phyloP scores from a whole-genome alignment of 2,113 vertebrate species.

The Heptranchias perlo region DNA sequence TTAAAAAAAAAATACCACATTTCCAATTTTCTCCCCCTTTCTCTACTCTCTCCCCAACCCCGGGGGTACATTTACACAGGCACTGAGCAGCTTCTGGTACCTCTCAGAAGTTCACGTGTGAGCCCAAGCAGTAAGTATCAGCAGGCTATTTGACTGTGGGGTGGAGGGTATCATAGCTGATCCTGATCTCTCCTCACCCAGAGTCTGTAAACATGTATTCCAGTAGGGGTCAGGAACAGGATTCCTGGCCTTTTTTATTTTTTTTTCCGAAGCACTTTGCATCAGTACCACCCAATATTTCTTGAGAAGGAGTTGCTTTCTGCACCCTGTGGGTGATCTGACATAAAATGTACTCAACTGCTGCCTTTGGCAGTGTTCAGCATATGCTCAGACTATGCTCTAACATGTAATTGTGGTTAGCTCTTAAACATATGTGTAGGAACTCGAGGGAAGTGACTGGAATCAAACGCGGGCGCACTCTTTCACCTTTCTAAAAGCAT shows the following conservation, averaged over 20 bases:
- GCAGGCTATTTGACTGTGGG: neutral
- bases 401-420: neutral
- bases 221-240: neutral
- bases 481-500: neutral
- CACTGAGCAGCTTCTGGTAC: too few species aligned
- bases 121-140: neutral
- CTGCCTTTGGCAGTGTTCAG: neutral
- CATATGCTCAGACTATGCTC: neutral
- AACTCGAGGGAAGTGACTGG: neutral
- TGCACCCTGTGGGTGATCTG: neutral
- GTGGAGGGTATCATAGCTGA: neutral
- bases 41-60: too few species aligned
- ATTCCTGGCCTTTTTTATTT: neutral
- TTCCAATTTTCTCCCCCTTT: too few species aligned
- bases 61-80: too few species aligned
- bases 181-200: neutral
- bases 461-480: neutral
- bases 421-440: neutral
- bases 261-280: neutral
- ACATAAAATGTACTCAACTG: neutral
- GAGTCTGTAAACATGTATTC: neutral
- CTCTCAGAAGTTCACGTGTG: too few species aligned
- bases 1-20: too few species aligned
- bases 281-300: neutral
- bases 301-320: neutral